A percentile compares a stretch with the other conserved stretches of the same genome.
Evolutionary conservation across 2,888 invertebrate species (phyloP).

Genomic region (Coleophora flavipennella): DNA sequence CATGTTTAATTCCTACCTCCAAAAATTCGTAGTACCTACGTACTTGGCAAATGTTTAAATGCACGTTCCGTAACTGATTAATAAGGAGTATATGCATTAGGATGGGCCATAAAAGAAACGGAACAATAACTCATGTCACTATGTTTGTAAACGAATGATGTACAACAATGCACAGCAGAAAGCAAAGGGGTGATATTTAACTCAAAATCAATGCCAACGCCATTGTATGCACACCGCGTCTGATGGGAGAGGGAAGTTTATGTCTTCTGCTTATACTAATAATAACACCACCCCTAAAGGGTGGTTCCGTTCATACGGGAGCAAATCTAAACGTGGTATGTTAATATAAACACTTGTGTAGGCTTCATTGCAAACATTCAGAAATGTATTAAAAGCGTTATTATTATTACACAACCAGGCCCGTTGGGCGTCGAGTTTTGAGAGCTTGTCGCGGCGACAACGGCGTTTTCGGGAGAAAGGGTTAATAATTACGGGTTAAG

Average conservation of each 20-base stretch:
- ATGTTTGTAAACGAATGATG: conserved; percentile 45
- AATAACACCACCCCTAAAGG: conserved; percentile 62
- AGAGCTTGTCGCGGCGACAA: conserved; percentile 14
- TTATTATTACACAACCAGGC: conserved; percentile 37
- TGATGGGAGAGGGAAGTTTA: conserved; percentile 47
- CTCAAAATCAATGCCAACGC: conserved; percentile 65
- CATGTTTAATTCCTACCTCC: too few relatives aligned
- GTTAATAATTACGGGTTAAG: not conserved
- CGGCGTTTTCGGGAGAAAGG: not conserved
- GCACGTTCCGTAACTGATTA: conserved; percentile 36
- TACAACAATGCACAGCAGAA: conserved; percentile 31
- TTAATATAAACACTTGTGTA: conserved; percentile 65
- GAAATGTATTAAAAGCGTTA: conserved; percentile 47
- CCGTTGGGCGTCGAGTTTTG: conserved; percentile 37
- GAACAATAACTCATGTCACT: conserved; percentile 56
- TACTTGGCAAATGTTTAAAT: conserved; percentile 16
- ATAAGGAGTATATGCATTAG: conserved; percentile 25
- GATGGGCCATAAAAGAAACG: conserved; percentile 42
- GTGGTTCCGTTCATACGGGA: conserved; percentile 48
- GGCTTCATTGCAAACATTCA: conserved; percentile 47
- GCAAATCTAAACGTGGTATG: conserved; percentile 59
- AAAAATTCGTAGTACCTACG: too few relatives aligned
- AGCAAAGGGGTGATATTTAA: conserved; percentile 61
- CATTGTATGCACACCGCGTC: conserved; percentile 64
- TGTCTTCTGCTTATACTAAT: conserved; percentile 67